Conservation (phyloP, 37 sponge, comb jelly and placozoan genomes). For the Haliclona indistincta region DNA sequence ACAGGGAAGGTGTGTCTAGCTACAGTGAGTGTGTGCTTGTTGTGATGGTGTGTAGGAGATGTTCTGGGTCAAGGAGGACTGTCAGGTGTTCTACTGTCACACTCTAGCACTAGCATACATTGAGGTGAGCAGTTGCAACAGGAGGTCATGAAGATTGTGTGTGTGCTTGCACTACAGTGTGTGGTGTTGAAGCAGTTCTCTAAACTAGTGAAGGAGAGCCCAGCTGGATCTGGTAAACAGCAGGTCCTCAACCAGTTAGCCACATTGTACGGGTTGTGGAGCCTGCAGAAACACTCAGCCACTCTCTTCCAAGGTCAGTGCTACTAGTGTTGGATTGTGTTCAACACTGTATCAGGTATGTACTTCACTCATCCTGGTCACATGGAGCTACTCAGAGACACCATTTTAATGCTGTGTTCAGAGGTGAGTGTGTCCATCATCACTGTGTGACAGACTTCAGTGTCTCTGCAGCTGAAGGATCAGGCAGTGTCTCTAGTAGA, state of each 20-base stretch:
- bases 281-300: slow-evolving; percentile 64
- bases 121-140: slow-evolving; percentile 52
- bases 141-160: background rate
- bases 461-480: slow-evolving; percentile 66
- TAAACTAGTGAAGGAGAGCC: slow-evolving; percentile 28
- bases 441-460: background rate
- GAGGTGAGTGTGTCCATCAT: slow-evolving; percentile 24
- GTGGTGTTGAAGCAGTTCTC: slow-evolving; percentile 48
- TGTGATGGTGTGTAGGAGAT: slow-evolving; percentile 29
- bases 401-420: slow-evolving; percentile 49
- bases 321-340: background rate
- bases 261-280: slow-evolving; percentile 74
- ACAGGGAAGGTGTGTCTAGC: slow-evolving; percentile 50
- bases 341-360: slow-evolving; percentile 38
- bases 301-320: slow-evolving; percentile 73
- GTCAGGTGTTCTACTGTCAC: slow-evolving; percentile 75
- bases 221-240: slow-evolving; percentile 6
- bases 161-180: slow-evolving; percentile 20
- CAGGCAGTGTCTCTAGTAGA: slow-evolving; percentile 89
- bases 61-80: slow-evolving; percentile 72
- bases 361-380: slow-evolving; percentile 48
- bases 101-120: slow-evolving; percentile 68
- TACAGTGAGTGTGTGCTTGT: background rate
- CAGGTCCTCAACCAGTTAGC: slow-evolving; percentile 41
- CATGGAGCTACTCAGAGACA: slow-evolving; percentile 40